phyloP scores from a whole-genome alignment of 2,888 invertebrate species.

The Dorcus hopei region DNA sequence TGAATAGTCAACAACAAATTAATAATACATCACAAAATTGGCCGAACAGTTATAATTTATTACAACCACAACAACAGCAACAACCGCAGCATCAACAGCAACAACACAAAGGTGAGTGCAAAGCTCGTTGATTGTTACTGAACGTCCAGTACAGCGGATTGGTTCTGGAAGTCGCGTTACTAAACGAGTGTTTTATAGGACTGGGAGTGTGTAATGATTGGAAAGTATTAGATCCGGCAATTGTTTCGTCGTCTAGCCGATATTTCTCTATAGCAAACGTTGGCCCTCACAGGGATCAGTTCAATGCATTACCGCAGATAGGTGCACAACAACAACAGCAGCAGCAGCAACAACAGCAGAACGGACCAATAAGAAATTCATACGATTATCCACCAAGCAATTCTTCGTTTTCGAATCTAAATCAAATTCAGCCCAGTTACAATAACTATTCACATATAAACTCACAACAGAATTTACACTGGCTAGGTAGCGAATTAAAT shows the following conservation, averaged over 20 bases:
- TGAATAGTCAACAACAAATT: conserved; percentile 46
- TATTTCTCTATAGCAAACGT: conserved; percentile 48
- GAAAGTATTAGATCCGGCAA: conserved; percentile 92
- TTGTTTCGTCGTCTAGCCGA: conserved; percentile 73
- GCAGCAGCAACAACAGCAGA: conserved; percentile 20
- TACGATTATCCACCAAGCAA: conserved; percentile 18
- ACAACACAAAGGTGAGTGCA: conserved; percentile 43
- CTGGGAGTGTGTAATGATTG: conserved; percentile 70
- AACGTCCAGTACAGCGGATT: neutral
- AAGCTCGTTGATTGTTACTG: neutral
- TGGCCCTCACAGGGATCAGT: conserved; percentile 45
- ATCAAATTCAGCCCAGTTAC: conserved; percentile 11
- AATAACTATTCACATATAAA: conserved; percentile 27
- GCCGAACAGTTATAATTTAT: conserved; percentile 43
- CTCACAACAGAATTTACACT: conserved; percentile 37
- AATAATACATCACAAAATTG: conserved; percentile 44
- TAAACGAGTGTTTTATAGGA: conserved; percentile 40
- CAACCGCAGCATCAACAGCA: conserved; percentile 34
- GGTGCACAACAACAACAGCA: conserved; percentile 22
- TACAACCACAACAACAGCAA: conserved; percentile 46
- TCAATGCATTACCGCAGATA: conserved; percentile 21
- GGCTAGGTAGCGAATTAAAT: conserved; percentile 44
- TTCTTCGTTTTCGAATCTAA: conserved; percentile 14
- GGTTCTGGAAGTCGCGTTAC: neutral
- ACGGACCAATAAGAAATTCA: conserved; percentile 21